Percentiles rank a stretch among this genome's conserved stretches.
Conservation (phyloP, 2,888 invertebrate species). For the Drosophila phalerata region DNA sequence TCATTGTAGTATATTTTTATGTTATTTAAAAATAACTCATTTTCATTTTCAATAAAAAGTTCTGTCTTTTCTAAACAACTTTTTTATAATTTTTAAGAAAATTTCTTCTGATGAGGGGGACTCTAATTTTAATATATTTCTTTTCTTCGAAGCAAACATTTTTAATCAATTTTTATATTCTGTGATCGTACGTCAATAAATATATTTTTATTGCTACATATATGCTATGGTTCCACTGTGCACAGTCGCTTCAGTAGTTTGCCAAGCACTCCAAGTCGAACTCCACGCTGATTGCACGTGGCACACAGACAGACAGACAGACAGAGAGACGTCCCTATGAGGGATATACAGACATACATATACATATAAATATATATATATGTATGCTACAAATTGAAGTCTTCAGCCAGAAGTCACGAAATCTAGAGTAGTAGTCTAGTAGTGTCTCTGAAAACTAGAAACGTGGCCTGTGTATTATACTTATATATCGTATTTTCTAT, state of each 20-base stretch:
- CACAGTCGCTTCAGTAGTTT: constrained; percentile 46
- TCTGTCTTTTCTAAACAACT: too few relatives aligned
- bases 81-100: too few relatives aligned
- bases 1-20: too few relatives aligned
- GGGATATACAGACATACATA: constrained; percentile 25
- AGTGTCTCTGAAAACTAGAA: constrained; percentile 54
- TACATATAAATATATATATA: constrained; percentile 6
- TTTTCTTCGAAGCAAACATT: too few relatives aligned
- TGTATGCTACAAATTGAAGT: constrained; percentile 72
- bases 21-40: too few relatives aligned
- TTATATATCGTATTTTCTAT: constrained; percentile 38
- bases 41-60: too few relatives aligned
- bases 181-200: too few relatives aligned
- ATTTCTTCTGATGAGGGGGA: too few relatives aligned
- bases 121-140: too few relatives aligned
- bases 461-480: constrained; percentile 48
- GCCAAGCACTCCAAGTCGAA: constrained; percentile 65
- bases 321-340: constrained; percentile 28
- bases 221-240: constrained; percentile 11
- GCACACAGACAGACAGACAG: constrained; percentile 58
- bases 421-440: constrained; percentile 78
- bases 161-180: too few relatives aligned
- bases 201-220: not conserved
- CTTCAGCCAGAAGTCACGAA: constrained; percentile 78
- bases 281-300: constrained; percentile 73